Percentiles rank a stretch among this genome's conserved stretches.
These are phyloP conservation scores for Neoseiulus cucumeris DNA, from an alignment of 1,140 invertebrate species.

Conservation along the genomic window DNA sequence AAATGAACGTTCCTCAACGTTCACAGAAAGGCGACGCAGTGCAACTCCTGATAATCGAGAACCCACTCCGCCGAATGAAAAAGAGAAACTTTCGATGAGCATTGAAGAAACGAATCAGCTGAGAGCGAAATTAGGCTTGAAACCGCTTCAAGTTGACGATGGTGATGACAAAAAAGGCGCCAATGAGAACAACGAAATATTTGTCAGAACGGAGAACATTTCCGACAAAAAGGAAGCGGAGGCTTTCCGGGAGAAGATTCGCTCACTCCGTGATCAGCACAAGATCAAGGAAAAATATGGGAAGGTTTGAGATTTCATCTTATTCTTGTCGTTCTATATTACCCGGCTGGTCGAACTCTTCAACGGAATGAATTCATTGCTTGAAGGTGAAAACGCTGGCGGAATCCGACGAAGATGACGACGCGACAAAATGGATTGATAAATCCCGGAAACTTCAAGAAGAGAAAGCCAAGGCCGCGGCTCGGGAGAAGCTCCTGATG, in stretches of 20 bases:
- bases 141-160: conserved; percentile 55
- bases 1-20: no score
- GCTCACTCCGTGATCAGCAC: conserved; percentile 53
- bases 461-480: conserved; percentile 64
- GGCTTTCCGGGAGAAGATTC: conserved; percentile 58
- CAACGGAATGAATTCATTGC: no score
- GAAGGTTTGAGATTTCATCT: conserved; percentile 18
- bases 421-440: conserved; percentile 50
- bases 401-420: conserved; percentile 44
- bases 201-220: conserved; percentile 40
- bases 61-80: not conserved
- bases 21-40: not conserved
- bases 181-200: conserved; percentile 22
- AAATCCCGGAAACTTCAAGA: conserved; percentile 51
- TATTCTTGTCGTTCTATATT: not conserved
- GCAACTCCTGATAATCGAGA: not conserved
- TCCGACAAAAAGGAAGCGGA: conserved; percentile 50
- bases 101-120: conserved; percentile 80
- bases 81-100: conserved; percentile 35
- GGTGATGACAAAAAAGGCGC: conserved; percentile 22
- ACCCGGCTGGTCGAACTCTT: no score
- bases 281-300: conserved; percentile 48
- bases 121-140: conserved; percentile 73
- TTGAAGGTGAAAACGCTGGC: conserved; percentile 41
- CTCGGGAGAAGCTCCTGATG: conserved; percentile 71